phyloP scores from a whole-genome alignment of 1,140 invertebrate species.

The Limonius californicus region DNA sequence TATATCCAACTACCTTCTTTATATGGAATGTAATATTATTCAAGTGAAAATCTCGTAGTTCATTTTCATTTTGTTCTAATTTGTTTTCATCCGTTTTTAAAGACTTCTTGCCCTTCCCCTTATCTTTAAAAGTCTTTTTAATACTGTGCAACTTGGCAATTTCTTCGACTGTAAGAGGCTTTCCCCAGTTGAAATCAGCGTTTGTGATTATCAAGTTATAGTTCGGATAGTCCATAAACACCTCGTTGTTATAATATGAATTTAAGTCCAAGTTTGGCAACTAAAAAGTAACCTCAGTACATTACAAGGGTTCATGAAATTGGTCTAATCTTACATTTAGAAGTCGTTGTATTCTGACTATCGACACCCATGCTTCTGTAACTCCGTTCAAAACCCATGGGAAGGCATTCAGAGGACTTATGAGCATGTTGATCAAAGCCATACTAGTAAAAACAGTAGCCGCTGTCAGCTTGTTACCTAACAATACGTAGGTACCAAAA shows the following conservation, averaged over 20 bases:
- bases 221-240: constrained; percentile 18
- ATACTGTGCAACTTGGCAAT: constrained; percentile 21
- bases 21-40: constrained; percentile 56
- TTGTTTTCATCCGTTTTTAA: constrained; percentile 35
- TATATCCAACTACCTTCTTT: constrained; percentile 48
- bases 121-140: constrained; percentile 43
- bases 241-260: constrained; percentile 44
- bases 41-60: constrained; percentile 49
- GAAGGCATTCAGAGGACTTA: constrained; percentile 93
- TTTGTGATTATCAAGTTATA: constrained; percentile 41
- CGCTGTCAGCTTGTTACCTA: constrained; percentile 78
- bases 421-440: constrained; percentile 93
- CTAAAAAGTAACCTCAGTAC: too few species aligned
- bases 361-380: constrained; percentile 88
- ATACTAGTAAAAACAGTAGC: constrained; percentile 93
- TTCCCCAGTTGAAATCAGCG: constrained; percentile 48
- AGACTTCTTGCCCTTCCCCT: constrained; percentile 50
- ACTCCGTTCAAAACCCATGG: constrained; percentile 98
- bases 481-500: constrained; percentile 81
- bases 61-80: constrained; percentile 19
- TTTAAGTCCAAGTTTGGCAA: constrained; percentile 60
- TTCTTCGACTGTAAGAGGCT: constrained; percentile 36
- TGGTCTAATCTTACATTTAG: constrained; percentile 56
- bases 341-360: constrained; percentile 76
- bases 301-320: too few species aligned